phyloP scores from a whole-genome alignment of 2,797 vertebrate species.

The Octomys mimax region DNA sequence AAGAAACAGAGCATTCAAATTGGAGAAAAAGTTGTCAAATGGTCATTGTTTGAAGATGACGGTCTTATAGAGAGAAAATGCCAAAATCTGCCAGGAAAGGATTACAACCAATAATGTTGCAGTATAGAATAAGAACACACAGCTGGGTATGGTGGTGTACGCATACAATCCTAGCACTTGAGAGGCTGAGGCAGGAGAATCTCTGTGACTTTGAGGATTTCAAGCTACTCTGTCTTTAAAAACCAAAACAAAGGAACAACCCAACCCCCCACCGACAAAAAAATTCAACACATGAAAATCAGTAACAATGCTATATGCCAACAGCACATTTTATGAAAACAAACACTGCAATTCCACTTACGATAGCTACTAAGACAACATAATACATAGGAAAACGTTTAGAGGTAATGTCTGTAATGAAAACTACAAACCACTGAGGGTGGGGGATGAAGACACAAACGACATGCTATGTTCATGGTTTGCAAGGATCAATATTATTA shows the following conservation, averaged over 20 bases:
- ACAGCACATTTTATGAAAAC: not conserved
- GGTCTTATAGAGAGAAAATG: not conserved
- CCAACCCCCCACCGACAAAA: not conserved
- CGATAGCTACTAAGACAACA: not conserved
- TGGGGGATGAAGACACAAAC: not conserved
- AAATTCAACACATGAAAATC: not conserved
- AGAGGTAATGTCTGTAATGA: not conserved
- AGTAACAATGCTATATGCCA: not conserved
- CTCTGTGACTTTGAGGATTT: not conserved
- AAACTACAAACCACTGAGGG: not conserved
- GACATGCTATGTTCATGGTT: not conserved
- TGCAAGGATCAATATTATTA: not conserved
- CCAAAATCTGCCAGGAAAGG: not conserved
- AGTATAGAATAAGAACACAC: not conserved
- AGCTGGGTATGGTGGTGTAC: too few relatives aligned
- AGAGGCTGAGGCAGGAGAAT: not conserved
- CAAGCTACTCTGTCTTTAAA: not conserved
- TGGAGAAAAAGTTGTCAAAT: not conserved
- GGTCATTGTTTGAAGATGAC: not conserved
- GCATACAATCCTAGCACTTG: too few relatives aligned
- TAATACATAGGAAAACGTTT: not conserved
- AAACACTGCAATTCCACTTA: not conserved
- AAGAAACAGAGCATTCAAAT: not conserved
- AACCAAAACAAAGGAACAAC: not conserved
- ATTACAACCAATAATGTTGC: not conserved